Base-by-base conservation (phyloP, 2,888 invertebrate genomes). In the Eutolmus rufibarbis region DNA sequence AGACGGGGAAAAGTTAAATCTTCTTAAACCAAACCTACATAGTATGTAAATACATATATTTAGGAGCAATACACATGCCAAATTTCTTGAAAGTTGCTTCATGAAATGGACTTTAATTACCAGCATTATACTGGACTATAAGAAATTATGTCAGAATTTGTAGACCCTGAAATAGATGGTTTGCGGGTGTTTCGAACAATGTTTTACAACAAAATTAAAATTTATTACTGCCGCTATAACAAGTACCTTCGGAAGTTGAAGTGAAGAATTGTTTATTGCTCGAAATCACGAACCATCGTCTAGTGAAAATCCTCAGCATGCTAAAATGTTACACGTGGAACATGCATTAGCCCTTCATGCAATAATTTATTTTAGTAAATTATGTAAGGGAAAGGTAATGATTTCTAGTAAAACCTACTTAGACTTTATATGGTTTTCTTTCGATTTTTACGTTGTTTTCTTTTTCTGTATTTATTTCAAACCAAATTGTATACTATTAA, bases 201-300 rank as follows among this genome's bases (percentile, higher is more conserved):
- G 88, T 88, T 88, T 88, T 86, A 88, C 88, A 88, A 88, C 88
- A 86, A 88, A 86, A 88, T 88, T 88, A 74, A 86, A 88, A 88
- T 88, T 87, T 87, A 87, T 87, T 78, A 78, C 57, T 86, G 79
- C 86, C 86, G 87, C 31, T 19, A 78, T 79, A 86, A 77, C 34
- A 77, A 86, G 34, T 31, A 51, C 37, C 51, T 86, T 86, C 86
- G 86, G 86, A 86, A 86, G 86, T 56, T 51, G 1, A 77, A 56
- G 76, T 23, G 56, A 19, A 46, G 51, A n/a, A n/a, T 51, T 37
- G 28, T 86, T 86, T 76, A 86, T 86, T 86, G 51, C 76, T 7
- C 14, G 34, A 19, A 7, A 46, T 23, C 86, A 86, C 86, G 86
- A 86, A 77, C 76, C 76, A 7, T 66, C 19, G 37, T 34, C 12